Evolutionary conservation across 2,888 invertebrate species (phyloP).

Genomic region (Oscheius sp.): DNA sequence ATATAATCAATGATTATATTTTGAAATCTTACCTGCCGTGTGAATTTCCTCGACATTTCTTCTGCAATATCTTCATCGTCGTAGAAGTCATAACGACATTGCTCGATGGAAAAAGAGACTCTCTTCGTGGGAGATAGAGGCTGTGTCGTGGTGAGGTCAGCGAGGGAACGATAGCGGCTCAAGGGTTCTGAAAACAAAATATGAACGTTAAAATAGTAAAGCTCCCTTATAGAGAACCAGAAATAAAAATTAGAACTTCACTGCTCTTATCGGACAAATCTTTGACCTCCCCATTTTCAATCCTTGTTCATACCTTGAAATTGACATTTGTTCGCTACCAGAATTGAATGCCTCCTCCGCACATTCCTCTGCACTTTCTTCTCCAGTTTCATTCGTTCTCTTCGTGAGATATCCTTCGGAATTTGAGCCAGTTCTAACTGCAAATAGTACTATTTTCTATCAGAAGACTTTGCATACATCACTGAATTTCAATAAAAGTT

Average conservation of each 20-base stretch:
- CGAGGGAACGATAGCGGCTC: constrained; percentile 8
- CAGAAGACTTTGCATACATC: constrained; percentile 1
- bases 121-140: constrained; percentile 15
- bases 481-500: constrained; percentile 17
- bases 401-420: constrained; percentile 24
- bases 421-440: constrained; percentile 22
- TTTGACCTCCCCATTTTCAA: neutral
- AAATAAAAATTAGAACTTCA: neutral
- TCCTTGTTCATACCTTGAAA: neutral
- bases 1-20: too few species aligned
- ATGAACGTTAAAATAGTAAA: neutral
- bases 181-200: constrained; percentile 12
- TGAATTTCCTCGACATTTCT: neutral
- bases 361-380: constrained; percentile 18
- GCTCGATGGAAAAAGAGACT: constrained; percentile 27
- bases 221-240: too few species aligned
- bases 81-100: constrained; percentile 6
- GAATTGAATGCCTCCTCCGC: constrained; percentile 19
- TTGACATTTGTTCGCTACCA: constrained; percentile 22
- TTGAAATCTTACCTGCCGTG: neutral
- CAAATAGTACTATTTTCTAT: neutral
- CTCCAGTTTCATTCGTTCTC: constrained; percentile 20
- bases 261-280: neutral
- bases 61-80: neutral
- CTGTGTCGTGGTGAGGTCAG: constrained; percentile 8